phyloP scores from a whole-genome alignment of 2,888 invertebrate genomes.

The Aphrophora alni region DNA sequence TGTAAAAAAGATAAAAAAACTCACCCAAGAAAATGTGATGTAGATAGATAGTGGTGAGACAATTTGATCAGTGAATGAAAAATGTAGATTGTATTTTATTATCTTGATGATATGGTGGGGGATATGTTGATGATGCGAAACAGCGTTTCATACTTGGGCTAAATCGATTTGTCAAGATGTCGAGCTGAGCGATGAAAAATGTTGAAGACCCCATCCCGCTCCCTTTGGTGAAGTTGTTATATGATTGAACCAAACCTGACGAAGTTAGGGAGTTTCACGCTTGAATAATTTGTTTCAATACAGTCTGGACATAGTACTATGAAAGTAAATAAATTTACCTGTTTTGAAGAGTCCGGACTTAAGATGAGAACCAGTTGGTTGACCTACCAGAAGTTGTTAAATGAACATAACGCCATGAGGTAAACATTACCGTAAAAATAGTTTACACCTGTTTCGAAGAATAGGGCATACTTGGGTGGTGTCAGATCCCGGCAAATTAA shows the following conservation, averaged over 20 bases:
- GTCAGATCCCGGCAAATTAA: too few relatives aligned
- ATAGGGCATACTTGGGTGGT: too few relatives aligned
- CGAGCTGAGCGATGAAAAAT: neutral
- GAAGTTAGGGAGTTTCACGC: neutral
- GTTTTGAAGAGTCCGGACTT: too few relatives aligned
- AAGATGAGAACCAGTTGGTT: too few relatives aligned
- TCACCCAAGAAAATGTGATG: neutral
- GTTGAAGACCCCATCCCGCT: neutral
- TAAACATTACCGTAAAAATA: too few relatives aligned
- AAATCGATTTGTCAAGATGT: slow-evolving; percentile 30
- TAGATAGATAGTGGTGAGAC: neutral
- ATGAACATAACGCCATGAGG: too few relatives aligned
- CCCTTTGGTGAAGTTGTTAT: neutral
- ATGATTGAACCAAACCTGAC: neutral
- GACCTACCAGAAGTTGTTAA: too few relatives aligned
- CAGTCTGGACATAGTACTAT: too few relatives aligned
- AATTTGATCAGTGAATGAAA: slow-evolving; percentile 44
- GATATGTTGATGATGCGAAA: slow-evolving; percentile 40
- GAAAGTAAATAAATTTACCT: too few relatives aligned
- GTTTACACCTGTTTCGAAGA: too few relatives aligned
- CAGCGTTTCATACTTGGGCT: neutral
- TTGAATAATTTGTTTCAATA: neutral
- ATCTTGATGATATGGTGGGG: slow-evolving; percentile 40
- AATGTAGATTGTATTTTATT: slow-evolving; percentile 45
- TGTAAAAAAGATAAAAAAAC: neutral